phyloP scores from a whole-genome alignment of 2,888 invertebrate genomes.

The Polia nebulosa region DNA sequence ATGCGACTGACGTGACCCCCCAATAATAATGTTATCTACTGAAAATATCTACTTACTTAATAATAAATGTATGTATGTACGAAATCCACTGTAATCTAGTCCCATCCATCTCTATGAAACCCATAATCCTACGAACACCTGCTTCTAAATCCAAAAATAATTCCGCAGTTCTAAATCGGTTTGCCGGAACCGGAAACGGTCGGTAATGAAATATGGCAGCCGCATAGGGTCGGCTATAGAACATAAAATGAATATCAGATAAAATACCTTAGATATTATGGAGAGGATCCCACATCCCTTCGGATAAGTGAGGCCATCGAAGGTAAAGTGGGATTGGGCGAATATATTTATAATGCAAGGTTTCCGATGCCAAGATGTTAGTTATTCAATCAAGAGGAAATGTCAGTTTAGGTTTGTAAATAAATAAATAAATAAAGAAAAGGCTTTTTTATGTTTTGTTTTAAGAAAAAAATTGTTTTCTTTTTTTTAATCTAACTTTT shows the following conservation, averaged over 20 bases:
- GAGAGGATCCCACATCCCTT: slow-evolving; percentile 42
- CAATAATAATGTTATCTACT: too few relatives aligned
- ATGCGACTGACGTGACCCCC: too few relatives aligned
- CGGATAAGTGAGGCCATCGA: slow-evolving; percentile 28
- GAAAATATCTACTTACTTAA: neutral
- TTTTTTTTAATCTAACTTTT: too few relatives aligned
- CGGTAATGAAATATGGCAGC: slow-evolving; percentile 65
- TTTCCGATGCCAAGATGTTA: slow-evolving; percentile 14
- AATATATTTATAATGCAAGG: slow-evolving; percentile 30
- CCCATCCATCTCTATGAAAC: slow-evolving; percentile 31
- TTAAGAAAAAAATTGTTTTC: neutral
- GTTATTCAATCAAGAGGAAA: slow-evolving; percentile 22
- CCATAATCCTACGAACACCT: slow-evolving; percentile 51
- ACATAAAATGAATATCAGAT: slow-evolving; percentile 60
- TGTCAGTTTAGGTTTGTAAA: neutral
- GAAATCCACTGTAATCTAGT: slow-evolving; percentile 5
- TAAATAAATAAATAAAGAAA: neutral
- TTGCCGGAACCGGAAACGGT: slow-evolving; percentile 56
- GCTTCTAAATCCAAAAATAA: slow-evolving; percentile 64
- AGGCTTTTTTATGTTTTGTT: neutral
- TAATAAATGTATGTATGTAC: neutral
- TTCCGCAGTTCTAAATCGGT: slow-evolving; percentile 57
- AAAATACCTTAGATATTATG: slow-evolving; percentile 53
- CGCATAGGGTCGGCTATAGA: slow-evolving; percentile 46
- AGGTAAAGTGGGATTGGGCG: slow-evolving; percentile 7